Evolutionary conservation across 2,113 vertebrate genomes (phyloP).

Genomic region (Tretioscincus oriximinensis): DNA sequence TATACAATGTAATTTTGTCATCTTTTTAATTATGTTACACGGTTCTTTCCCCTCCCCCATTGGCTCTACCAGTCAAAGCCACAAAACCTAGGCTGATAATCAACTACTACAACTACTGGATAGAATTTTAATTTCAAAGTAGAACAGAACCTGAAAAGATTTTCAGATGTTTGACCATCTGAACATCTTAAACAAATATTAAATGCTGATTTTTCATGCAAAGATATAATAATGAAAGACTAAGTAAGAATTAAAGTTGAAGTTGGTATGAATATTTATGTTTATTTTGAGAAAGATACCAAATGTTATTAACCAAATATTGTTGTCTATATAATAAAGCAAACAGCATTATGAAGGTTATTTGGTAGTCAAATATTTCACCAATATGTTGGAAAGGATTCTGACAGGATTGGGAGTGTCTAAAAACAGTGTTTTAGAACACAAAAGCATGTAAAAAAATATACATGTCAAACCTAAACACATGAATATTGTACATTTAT

Average conservation of each 20-base stretch:
- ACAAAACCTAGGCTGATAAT: not conserved
- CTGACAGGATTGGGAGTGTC: too few relatives aligned
- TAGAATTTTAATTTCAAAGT: not conserved
- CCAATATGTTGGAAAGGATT: too few relatives aligned
- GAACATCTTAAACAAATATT: not conserved
- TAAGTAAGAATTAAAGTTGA: not conserved
- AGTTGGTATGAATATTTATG: not conserved
- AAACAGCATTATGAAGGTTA: not conserved
- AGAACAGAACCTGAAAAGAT: not conserved
- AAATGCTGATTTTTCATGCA: not conserved
- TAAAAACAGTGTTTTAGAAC: too few relatives aligned
- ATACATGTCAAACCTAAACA: too few relatives aligned
- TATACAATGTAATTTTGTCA: not conserved
- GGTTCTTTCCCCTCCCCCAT: not conserved
- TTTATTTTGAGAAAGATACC: not conserved
- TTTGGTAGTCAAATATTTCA: not conserved
- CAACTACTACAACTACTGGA: not conserved
- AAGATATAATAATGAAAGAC: not conserved
- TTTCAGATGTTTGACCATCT: not conserved
- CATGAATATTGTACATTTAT: too few relatives aligned
- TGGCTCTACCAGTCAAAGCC: conserved; percentile 6
- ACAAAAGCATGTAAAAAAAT: too few relatives aligned
- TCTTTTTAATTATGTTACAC: conserved; percentile 17
- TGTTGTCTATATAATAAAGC: not conserved
- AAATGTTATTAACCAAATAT: not conserved